A percentile compares a stretch with the other conserved stretches of the same genome.
These are phyloP conservation scores for Sigmodon hispidus DNA, from an alignment of 2,113 vertebrate species.

Conservation along the genomic window DNA sequence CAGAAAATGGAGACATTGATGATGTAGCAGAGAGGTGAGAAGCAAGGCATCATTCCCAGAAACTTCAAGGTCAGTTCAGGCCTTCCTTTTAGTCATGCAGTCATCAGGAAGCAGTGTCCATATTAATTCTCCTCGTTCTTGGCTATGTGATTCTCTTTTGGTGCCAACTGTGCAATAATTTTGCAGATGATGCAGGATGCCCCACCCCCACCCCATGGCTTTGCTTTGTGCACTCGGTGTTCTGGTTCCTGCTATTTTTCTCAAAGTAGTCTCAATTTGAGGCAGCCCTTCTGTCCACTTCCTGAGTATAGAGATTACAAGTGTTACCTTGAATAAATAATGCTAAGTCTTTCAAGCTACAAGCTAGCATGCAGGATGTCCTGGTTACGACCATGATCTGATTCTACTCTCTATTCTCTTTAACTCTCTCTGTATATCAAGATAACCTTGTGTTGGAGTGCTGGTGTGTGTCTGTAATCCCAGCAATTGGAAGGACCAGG, in stretches of 20 bases:
- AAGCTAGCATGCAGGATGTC: slow-evolving; percentile 1
- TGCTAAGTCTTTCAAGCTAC: slow-evolving; percentile 27
- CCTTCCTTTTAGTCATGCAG: slow-evolving; percentile 17
- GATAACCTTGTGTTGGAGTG: neutral
- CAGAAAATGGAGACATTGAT: neutral
- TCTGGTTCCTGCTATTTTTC: neutral
- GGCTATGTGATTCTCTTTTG: neutral
- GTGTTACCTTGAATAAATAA: neutral
- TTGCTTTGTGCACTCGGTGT: neutral
- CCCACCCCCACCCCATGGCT: neutral
- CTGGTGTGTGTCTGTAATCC: neutral
- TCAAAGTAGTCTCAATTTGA: neutral
- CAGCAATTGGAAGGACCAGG: neutral
- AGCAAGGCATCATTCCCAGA: slow-evolving; percentile 33
- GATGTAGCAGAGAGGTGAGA: neutral
- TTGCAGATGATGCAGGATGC: neutral
- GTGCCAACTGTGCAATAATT: slow-evolving; percentile 58
- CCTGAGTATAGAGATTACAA: neutral
- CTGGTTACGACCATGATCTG: neutral
- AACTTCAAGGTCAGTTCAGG: slow-evolving; percentile 1
- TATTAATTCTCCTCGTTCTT: slow-evolving; percentile 50
- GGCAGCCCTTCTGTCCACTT: neutral
- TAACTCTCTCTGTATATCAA: neutral
- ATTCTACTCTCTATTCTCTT: neutral
- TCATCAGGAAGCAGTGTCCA: slow-evolving; percentile 6